Evolutionary conservation across 1,140 invertebrate species (phyloP), one percentile per base, ranked within the genome.

Genomic region (Cotesia chilonis): DNA sequence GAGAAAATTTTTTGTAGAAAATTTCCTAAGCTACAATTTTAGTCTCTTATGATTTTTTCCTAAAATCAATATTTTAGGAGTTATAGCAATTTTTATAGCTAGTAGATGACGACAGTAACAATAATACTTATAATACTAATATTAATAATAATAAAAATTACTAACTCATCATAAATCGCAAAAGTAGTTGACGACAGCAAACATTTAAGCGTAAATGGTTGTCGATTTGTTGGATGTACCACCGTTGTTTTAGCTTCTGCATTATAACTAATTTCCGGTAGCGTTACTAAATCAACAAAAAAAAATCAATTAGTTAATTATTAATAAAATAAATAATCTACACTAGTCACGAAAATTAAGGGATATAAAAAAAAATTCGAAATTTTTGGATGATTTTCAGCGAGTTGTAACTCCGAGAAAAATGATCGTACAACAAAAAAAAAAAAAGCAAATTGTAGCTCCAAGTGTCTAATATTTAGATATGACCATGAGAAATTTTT

Each of bases 101-200:
- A 17, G 57, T 20, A 59, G 17, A 20, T 4, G 17, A 55, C 17
- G 47, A 51, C 1, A 51, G 12, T 17, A 76, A 61, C 64, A 70
- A 55, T 68, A 74, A 36, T 61, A 59, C 3, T 14, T 14, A 14
- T 14, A 14, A 14, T 14, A 14, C 14, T 14, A 14, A 14, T 14
- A 14, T 14, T 76, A 67, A 60, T 20, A 57, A 77, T 36, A 47
- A 38, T 28, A 63, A 73, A 1, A 28, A 28, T 28, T 28, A 89
- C 87, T 87, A 84, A 92, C 91, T 92, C 86, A 75, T 92, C 90
- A 87, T 93, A 94, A 75, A 93, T 82, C 36, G 90, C 90, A 88
- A 92, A 93, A 59, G 92, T 93, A 64, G 90, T 91, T 28, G 91
- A 89, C n/a, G 92, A 88, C 59, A 93, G 91, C 55, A 89, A 81